Conservation (phyloP, 2,888 invertebrate species). For the Perithous albicinctus region DNA sequence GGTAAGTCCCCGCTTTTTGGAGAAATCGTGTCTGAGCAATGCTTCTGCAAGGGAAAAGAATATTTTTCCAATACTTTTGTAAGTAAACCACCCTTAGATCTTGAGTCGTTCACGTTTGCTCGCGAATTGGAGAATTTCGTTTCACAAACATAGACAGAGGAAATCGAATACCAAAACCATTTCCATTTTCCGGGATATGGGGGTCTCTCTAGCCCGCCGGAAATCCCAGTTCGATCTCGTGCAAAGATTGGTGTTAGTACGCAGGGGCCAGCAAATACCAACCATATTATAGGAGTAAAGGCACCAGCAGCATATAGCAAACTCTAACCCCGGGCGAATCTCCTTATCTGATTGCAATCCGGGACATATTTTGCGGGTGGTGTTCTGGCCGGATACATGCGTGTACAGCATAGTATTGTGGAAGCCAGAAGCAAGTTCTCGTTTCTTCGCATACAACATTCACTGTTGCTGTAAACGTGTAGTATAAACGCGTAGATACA, state of each 20-base stretch:
- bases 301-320: conserved; percentile 2
- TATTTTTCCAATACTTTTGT: conserved; percentile 20
- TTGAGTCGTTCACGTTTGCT: conserved; percentile 6
- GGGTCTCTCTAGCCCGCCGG: conserved; percentile 52
- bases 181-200: conserved; percentile 19
- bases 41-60: neutral
- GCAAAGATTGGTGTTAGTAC: conserved; percentile 72
- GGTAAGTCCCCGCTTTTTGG: conserved; percentile 75
- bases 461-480: conserved; percentile 17
- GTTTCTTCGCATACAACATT: conserved; percentile 30
- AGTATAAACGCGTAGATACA: neutral
- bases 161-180: conserved; percentile 53
- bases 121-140: conserved; percentile 12
- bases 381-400: conserved; percentile 40
- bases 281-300: neutral
- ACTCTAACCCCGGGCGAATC: conserved; percentile 72
- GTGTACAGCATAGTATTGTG: conserved; percentile 57
- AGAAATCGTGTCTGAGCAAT: neutral
- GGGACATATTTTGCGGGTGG: conserved; percentile 83
- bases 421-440: conserved; percentile 24
- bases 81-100: conserved; percentile 41
- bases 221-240: conserved; percentile 81
- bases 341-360: conserved; percentile 82
- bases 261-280: neutral
- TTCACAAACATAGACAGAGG: conserved; percentile 35